Evolutionary conservation across 2,113 vertebrate genomes (phyloP), one percentile per base, ranked within the genome.

Genomic region (Dendropsophus ebraccatus): DNA sequence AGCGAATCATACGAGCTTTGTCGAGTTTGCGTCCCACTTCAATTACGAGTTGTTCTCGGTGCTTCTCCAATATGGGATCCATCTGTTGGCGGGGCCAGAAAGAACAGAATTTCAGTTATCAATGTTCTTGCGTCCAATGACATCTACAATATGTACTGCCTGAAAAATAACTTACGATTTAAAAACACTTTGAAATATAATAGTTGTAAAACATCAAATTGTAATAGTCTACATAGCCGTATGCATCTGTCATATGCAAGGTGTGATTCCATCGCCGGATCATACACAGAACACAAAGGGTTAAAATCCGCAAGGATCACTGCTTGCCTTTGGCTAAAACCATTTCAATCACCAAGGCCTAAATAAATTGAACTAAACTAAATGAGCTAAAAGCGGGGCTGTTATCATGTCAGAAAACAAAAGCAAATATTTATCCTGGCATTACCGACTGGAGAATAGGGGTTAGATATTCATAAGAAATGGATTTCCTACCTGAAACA

Each of bases 1-100:
- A 99, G 82, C 98, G 97, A 92, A 99, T 98, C 97, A 99, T 99
- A 30, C 94, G 93, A 54, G 97, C 97, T 92, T 97, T 98, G 89
- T 99, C 98, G 90, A 99, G 89, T 91, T 98, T 99, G 87, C 96
- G 94, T 65, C 96, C 97, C 0, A 96, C 92, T 93, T 97, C 96
- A 90, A 97, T 93, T 83, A 97, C 95, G 83, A 99, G 25, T 37
- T 99, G 96, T 89, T 94, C 94, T 90, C 98, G 94, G 92, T 98
- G 97, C 60, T 97, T 94, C 93, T 96, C 95, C 93, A 99, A 87
- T 74, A 88, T 83, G 8, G 96, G 97, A 90, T 99, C 98, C 94
- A 97, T 96, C 98, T 99, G 91, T 0, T 88, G 2, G 79, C 0
- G 0, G 81, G 87, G 58, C 0, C 65, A 37, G 45, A 45, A 62